Evolutionary conservation across 1,140 invertebrate genomes (phyloP), one percentile per base, ranked within the genome.

Genomic region (Diorhabda sublineata): DNA sequence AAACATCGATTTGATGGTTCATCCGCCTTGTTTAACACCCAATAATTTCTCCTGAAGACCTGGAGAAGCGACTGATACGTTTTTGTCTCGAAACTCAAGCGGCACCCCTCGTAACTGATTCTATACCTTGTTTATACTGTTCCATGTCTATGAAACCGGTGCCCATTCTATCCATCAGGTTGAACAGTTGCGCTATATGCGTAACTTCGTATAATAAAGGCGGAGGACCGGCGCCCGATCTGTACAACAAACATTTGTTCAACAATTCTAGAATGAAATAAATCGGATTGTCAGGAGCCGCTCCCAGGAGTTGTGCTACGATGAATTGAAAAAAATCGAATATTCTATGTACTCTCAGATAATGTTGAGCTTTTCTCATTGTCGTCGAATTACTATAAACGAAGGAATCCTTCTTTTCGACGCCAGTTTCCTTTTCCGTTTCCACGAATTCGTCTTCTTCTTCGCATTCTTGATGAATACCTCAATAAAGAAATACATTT

Each of bases 231-330:
- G 82, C 70, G 2, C 83, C 83, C 1, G 79, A 73, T 52, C 67
- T 81, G 72, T 83, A 86, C 4, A 84, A 73, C 11, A 84, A 70
- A 61, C 83, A 85, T 64, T 82, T 81, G 67, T 85, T 82, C 59
- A 85, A 68, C 6, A 86, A 74, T 66, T 82, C 78, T 7, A 77
- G 68, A 4, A 86, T 73, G 72, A 82, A 85, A 42, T 79, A 75
- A 9, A 85, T 81, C 5, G 84, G 84, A 69, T 85, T 77, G 0
- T 76, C 75, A 42, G 84, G 81, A 58, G 79, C 75, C 9, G 79
- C 75, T 3, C 80, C 75, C 8, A 83, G 62, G 4, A 85, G 71
- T 75, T 85, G 83, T 7, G 79, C 76, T 44, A 83, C 79, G 3
- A 85, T 71, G 71, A 84, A 85, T 67, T 82, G 79, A 65, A 83